Evolutionary conservation across 2,113 vertebrate genomes (phyloP), one percentile per base, ranked within the genome.

Genomic region (Psammodynastes pulverulentus): DNA sequence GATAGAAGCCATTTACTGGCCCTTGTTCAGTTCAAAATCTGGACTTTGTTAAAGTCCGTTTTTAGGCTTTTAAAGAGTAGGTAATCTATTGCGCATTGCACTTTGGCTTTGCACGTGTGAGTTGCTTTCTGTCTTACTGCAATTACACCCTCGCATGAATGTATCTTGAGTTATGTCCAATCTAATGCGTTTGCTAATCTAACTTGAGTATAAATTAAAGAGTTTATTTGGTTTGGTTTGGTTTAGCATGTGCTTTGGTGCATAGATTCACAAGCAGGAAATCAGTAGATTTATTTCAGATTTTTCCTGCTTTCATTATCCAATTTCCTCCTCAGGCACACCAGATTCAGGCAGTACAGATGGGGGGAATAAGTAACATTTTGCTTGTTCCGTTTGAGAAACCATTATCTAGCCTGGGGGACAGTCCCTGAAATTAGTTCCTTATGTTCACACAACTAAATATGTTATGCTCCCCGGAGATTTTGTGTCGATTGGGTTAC

Each of bases 221-320:
- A 23, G 10, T 43, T 56, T 92, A 93, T n/a, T 12, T 49, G 53
- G 43, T 21, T 79, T 79, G 4, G 62, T 72, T 72, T 72, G 2
- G 72, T 4, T 72, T 12, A 58, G 23, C 91, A 62, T 2, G 8
- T 1, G 19, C 51, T n/a, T 9, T 72, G 3, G 12, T 91, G 34
- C n/a, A 91, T 2, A 48, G 39, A 51, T 39, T n/a, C 9, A 2
- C 29, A 5, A 87, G 92, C 89, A 93, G 58, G 89, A 84, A 88
- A 46, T 53, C 1, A 88, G 10, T 88, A 91, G 92, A 94, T 56
- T 87, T 0, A 12, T 93, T 89, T 87, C 84, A 72, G 5, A 0
- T 86, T 93, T 87, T 85, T 58, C 89, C 24, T 10, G 88, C n/a
- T 87, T 84, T 88, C 84, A 39, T 90, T 92, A 92, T 85, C 92